These are phyloP conservation scores for Drosophila longiperda DNA, from an alignment of 2,888 invertebrate species.

Conservation along the genomic window DNA sequence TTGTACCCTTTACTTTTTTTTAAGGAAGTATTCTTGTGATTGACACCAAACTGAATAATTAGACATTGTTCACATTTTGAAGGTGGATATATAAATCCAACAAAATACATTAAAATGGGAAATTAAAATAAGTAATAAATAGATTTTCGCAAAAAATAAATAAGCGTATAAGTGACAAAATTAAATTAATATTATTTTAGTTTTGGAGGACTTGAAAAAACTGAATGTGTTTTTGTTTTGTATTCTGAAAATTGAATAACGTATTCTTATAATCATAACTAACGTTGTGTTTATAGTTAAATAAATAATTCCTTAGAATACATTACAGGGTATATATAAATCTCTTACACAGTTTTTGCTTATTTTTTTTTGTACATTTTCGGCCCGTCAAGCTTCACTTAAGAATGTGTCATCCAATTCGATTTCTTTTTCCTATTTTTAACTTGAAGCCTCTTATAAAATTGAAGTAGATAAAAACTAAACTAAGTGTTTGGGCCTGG, in stretches of 20 bases:
- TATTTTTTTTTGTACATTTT: background rate
- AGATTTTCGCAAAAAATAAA: background rate
- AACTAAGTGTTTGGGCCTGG: background rate
- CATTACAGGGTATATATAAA: background rate
- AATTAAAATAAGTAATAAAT: background rate
- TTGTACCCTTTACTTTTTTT: background rate
- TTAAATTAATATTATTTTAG: background rate
- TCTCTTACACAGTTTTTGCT: background rate
- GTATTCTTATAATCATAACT: background rate
- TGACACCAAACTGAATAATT: background rate
- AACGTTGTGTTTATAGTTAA: no score
- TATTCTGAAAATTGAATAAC: no score
- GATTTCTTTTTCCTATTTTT: background rate
- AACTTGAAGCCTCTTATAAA: constrained; percentile 9
- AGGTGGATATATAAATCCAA: no score
- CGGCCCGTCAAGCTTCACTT: background rate
- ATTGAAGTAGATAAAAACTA: background rate
- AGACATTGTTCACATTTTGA: background rate
- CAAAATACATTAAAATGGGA: background rate
- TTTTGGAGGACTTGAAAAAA: background rate
- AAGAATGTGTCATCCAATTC: background rate
- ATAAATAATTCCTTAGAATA: background rate
- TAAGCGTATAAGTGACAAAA: background rate
- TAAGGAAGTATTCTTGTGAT: background rate
- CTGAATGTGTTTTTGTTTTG: no score